Percentiles rank a stretch among this genome's conserved stretches.
Evolutionary conservation across 2,113 vertebrate genomes (phyloP).

Genomic region (Chaetodon auriga): DNA sequence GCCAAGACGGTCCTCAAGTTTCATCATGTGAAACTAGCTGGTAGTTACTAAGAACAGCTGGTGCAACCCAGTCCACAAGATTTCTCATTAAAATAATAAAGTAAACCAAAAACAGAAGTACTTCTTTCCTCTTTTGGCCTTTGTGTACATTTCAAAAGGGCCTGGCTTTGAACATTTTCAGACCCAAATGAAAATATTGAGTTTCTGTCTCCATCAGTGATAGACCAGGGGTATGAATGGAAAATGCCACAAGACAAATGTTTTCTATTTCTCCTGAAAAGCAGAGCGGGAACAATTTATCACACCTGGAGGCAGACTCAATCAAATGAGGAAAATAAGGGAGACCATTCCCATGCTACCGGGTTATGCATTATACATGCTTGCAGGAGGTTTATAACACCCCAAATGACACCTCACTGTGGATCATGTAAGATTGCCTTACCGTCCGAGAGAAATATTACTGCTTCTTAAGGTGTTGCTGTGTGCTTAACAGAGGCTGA

Average conservation of each 20-base stretch:
- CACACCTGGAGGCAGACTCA: slow-evolving; percentile 65
- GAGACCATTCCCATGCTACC: slow-evolving; percentile 15
- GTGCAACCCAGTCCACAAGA: neutral
- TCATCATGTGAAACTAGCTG: neutral
- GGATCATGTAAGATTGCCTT: slow-evolving; percentile 41
- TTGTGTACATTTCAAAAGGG: slow-evolving; percentile 24
- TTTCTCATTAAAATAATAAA: slow-evolving; percentile 22
- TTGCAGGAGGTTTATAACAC: slow-evolving; percentile 49
- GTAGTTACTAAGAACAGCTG: neutral
- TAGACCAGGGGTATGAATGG: slow-evolving; percentile 41
- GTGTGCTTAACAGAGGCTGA: slow-evolving; percentile 48
- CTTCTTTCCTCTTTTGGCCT: neutral
- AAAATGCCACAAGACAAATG: slow-evolving; percentile 74
- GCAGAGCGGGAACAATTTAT: slow-evolving; percentile 60
- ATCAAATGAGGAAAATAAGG: slow-evolving; percentile 73
- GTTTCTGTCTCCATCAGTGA: slow-evolving; percentile 41
- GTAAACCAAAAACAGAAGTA: neutral
- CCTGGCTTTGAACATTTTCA: neutral
- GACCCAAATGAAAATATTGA: slow-evolving; percentile 56
- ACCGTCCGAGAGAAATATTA: slow-evolving; percentile 48
- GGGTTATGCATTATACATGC: slow-evolving; percentile 70
- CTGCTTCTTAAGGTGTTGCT: slow-evolving; percentile 43
- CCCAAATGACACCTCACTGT: slow-evolving; percentile 50
- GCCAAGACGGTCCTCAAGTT: neutral
- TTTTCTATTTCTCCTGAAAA: slow-evolving; percentile 65